Evolutionary conservation across 2,888 invertebrate genomes (phyloP).

Genomic region (Maniola hyperantus): DNA sequence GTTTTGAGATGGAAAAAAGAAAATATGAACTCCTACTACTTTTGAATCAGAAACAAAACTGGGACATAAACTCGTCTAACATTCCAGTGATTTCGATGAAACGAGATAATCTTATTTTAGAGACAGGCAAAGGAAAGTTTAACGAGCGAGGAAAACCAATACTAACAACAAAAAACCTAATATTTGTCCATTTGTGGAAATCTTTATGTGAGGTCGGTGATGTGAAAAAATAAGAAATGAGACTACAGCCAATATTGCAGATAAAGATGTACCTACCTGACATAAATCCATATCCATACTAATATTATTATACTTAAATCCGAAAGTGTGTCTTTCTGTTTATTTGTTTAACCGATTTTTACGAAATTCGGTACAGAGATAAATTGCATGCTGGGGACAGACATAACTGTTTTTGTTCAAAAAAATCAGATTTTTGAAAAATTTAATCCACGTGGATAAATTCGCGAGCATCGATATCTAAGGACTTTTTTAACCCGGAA

Average conservation of each 20-base stretch:
- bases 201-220: constrained; percentile 12
- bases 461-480: no score
- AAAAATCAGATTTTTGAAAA: no score
- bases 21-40: not conserved
- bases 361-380: no score
- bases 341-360: no score
- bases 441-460: no score
- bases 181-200: constrained; percentile 6
- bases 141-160: constrained; percentile 9
- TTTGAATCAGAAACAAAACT: not conserved
- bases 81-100: not conserved
- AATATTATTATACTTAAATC: no score
- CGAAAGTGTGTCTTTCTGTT: no score
- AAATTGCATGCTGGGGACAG: no score
- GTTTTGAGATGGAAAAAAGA: not conserved
- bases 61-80: not conserved
- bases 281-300: no score
- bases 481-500: no score
- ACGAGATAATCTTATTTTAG: not conserved
- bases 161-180: not conserved
- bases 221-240: constrained; percentile 1
- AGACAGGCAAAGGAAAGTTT: not conserved
- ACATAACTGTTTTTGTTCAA: no score
- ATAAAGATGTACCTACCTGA: not conserved
- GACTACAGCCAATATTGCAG: not conserved